Base-by-base conservation (phyloP, 2,113 vertebrate species). In the Eptesicus fuscus region DNA sequence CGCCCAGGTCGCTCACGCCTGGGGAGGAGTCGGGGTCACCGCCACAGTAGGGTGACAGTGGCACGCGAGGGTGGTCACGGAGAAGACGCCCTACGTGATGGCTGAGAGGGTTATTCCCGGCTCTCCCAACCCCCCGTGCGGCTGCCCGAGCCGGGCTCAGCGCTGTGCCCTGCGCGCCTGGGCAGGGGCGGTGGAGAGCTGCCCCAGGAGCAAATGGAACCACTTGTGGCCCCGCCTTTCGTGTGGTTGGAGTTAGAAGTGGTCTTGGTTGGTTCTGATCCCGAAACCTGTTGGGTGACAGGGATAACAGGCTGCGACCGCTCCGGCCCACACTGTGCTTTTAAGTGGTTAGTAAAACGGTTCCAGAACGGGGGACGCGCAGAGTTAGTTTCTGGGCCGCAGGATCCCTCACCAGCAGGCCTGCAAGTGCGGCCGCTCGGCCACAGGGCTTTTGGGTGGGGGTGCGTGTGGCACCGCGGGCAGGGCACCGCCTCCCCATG, bases 241-340 rank as follows among this genome's bases (percentile, higher is more conserved):
- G n/a, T 92, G 96, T 94, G 96, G 92, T 89, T 73, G 67, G 17
- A 76, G 80, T 96, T 32, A 97, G 96, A 95, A 88, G 88, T 74
- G 95, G 94, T 82, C 35, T 89, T 49, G 82, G 91, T 56, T 83
- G 61, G 40, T 67, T 94, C 82, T 93, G 90, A 53, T 71, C 76
- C 83, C 44, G 35, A 82, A 90, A 92, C 96, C 96, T 95, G 94
- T n/a, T 47, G 59, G 92, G 89, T 22, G 88, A 93, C 51, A 23
- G n/a, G 18, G 76, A 20, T 44, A 90, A 96, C 95, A 88, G 83
- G 20, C 77, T 2, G 51, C 65, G 69, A 73, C 61, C 20, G 82
- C 77, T 11, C 3, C 4, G 2, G 23, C 37, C 96, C 95, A 25
- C 9, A 8, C 65, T 30, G 20, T 0, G 4, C 95, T 95, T 93